These are phyloP conservation scores for Podarcis raffonei DNA, from an alignment of 2,113 vertebrate genomes.

Conservation along the genomic window DNA sequence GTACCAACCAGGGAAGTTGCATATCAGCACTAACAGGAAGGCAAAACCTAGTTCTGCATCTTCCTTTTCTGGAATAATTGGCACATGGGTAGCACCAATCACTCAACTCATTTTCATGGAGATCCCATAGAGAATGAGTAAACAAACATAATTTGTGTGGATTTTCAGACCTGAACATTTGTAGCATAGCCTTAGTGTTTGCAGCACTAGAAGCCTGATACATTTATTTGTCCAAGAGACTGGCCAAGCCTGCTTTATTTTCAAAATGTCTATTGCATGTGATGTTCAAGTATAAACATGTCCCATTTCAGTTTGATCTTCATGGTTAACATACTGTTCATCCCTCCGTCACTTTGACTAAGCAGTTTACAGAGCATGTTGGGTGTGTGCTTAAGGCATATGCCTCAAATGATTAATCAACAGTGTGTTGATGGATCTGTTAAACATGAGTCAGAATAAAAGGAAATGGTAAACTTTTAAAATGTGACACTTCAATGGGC, in stretches of 20 bases:
- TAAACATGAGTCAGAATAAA: conserved; percentile 56
- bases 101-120: neutral
- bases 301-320: conserved; percentile 37
- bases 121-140: neutral
- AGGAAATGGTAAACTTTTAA: conserved; percentile 16
- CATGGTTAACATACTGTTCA: conserved; percentile 47
- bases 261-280: conserved; percentile 7
- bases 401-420: conserved; percentile 50
- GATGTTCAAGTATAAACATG: conserved; percentile 41
- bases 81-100: neutral
- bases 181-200: neutral
- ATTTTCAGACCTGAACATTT: neutral
- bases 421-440: conserved; percentile 57
- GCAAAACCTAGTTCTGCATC: neutral
- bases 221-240: neutral
- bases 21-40: neutral
- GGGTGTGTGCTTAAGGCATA: conserved; percentile 54
- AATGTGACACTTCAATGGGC: neutral
- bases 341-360: conserved; percentile 51
- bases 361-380: conserved; percentile 39
- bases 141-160: neutral
- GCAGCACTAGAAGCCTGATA: neutral
- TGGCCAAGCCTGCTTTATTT: conserved; percentile 17
- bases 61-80: neutral
- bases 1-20: neutral